Base-by-base conservation (phyloP, 2,888 invertebrate genomes). In the Himalopsyche tibetana region DNA sequence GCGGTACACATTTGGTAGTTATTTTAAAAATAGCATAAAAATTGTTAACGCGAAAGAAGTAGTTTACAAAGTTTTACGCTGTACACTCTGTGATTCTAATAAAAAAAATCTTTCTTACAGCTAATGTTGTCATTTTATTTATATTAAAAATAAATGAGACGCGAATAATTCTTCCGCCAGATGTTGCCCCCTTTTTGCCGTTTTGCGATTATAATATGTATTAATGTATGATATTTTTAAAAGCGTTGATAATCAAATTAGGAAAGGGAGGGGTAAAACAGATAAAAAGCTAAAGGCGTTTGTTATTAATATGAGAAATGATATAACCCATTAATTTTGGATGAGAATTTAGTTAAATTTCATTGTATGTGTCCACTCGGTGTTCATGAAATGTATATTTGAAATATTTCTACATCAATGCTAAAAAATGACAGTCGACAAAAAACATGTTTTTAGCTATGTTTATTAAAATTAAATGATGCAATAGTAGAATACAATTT, bases 111-210 rank as follows among this genome's bases (percentile, higher is more conserved):
- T 15, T 51, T 51, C 51, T 51, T 51, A 51, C 51, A 15, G 51
- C 28, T 74, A 38, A 74, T 74, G 74, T 15, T 36, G 36, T 74
- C 74, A 74, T 74, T 74, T 74, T 74, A 74, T 74, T 74, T 74
- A 74, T 74, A 74, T 74, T 74, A 74, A 74, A 74, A 74, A 74
- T 74, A 74, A 74, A 74, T 74, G 74, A 74, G 74, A 74, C 74
- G 74, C 38, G 74, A 74, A 74, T 74, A 74, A 74, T 38, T 28
- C 74, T 15, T 74, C 36, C 38, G 74, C 74, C 74, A 74, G 74
- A 74, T 74, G 74, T 74, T 38, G 15, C 74, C 74, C 74, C 74
- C 74, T 36, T 74, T 74, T 38, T 74, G 0, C 74, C 36, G 36
- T 74, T 74, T 36, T 5, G 36, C 74, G 36, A 74, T 74, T 74